Evolutionary conservation across 2,113 vertebrate species (phyloP).

Genomic region (Plestiodon gilberti): DNA sequence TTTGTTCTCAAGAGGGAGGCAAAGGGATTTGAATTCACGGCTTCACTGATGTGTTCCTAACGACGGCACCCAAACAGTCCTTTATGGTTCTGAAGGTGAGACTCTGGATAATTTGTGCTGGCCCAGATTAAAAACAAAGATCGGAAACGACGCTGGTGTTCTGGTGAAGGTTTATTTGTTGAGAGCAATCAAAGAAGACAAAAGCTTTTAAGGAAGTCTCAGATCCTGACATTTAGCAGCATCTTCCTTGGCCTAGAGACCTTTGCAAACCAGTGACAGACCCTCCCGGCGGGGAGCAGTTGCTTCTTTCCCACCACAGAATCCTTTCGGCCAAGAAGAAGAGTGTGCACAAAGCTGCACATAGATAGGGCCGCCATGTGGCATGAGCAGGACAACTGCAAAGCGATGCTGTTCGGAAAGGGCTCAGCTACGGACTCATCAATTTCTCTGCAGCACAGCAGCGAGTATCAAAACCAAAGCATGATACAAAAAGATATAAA

Average conservation of each 20-base stretch:
- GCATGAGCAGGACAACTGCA: constrained; percentile 28
- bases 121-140: not conserved
- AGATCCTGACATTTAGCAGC: not conserved
- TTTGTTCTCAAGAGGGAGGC: not conserved
- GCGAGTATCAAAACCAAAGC: constrained; percentile 59
- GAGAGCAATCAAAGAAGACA: constrained; percentile 10
- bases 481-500: constrained; percentile 67
- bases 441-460: constrained; percentile 58
- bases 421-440: constrained; percentile 40
- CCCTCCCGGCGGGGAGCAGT: constrained; percentile 42
- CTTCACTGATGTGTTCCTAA: not conserved
- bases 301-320: constrained; percentile 51
- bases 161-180: constrained; percentile 34
- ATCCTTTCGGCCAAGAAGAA: constrained; percentile 54
- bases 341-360: constrained; percentile 40
- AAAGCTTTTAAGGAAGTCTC: constrained; percentile 6
- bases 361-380: constrained; percentile 23
- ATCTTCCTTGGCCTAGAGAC: not conserved
- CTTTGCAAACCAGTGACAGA: not conserved
- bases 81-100: too few species aligned
- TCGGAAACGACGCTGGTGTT: not conserved
- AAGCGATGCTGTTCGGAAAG: constrained; percentile 43
- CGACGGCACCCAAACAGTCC: not conserved
- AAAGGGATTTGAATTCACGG: not conserved
- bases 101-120: not conserved